Evolutionary conservation across 2,888 invertebrate species (phyloP).

Genomic region (Byasa hedistus): DNA sequence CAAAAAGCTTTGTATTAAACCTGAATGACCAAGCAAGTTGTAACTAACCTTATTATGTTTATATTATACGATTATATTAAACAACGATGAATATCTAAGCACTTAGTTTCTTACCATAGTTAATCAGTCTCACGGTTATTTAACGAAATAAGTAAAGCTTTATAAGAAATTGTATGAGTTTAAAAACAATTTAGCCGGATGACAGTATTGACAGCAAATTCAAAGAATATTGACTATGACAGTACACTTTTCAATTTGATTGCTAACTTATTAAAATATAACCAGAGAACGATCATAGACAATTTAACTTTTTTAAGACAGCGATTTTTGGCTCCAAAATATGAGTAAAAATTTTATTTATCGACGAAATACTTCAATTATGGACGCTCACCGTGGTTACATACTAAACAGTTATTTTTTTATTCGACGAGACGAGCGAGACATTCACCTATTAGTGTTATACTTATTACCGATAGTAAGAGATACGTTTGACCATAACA

Average conservation of each 20-base stretch:
- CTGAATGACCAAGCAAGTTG: constrained; percentile 74
- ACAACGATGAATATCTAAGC: background rate
- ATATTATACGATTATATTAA: background rate
- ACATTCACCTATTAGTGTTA: too few relatives aligned
- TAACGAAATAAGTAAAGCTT: constrained; percentile 4
- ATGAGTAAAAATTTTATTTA: too few relatives aligned
- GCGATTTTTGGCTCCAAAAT: too few relatives aligned
- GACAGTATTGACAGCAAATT: constrained; percentile 9
- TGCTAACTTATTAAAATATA: background rate
- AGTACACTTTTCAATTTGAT: constrained; percentile 34
- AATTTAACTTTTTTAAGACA: too few relatives aligned
- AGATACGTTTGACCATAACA: too few relatives aligned
- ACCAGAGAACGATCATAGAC: too few relatives aligned
- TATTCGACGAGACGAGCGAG: too few relatives aligned
- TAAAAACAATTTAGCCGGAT: constrained; percentile 36
- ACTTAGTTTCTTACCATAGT: constrained; percentile 53
- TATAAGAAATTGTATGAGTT: constrained; percentile 13
- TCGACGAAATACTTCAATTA: too few relatives aligned
- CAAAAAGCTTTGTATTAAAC: constrained; percentile 37
- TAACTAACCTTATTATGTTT: constrained; percentile 53
- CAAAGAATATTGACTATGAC: constrained; percentile 31
- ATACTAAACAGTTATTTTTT: too few relatives aligned
- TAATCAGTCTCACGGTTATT: constrained; percentile 25
- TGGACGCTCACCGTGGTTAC: too few relatives aligned
- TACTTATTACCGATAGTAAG: too few relatives aligned